Conservation (phyloP, 2,113 vertebrate species). For the Cnemophilus loriae region DNA sequence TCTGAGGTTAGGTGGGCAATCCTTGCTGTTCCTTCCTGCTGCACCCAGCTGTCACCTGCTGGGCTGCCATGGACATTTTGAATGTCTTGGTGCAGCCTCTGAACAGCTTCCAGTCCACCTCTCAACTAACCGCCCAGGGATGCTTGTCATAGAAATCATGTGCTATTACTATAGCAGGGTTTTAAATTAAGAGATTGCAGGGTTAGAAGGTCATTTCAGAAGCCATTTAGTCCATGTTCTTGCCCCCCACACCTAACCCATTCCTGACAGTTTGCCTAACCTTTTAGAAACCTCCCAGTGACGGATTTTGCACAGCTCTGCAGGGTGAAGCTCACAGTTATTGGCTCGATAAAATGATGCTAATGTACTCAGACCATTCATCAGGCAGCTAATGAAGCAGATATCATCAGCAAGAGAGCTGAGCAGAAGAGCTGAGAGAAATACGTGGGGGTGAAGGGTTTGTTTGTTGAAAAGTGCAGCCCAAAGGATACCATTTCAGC, state of each 20-base stretch:
- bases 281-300: neutral
- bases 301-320: neutral
- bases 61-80: neutral
- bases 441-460: neutral
- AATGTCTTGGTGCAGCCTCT: neutral
- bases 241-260: neutral
- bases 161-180: neutral
- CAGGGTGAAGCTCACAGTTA: neutral
- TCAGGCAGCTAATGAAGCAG: constrained; percentile 12
- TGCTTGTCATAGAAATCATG: neutral
- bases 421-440: neutral
- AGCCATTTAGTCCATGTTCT: neutral
- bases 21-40: neutral
- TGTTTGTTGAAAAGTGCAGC: neutral
- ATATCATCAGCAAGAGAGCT: neutral
- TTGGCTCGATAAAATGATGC: neutral
- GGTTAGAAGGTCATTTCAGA: neutral
- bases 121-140: neutral
- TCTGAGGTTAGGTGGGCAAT: neutral
- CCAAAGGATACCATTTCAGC: neutral
- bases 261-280: neutral
- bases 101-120: neutral
- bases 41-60: neutral
- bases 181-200: neutral
- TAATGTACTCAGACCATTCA: neutral